Base-by-base conservation (phyloP, 1,140 invertebrate species). In the Drosophila saltans region DNA sequence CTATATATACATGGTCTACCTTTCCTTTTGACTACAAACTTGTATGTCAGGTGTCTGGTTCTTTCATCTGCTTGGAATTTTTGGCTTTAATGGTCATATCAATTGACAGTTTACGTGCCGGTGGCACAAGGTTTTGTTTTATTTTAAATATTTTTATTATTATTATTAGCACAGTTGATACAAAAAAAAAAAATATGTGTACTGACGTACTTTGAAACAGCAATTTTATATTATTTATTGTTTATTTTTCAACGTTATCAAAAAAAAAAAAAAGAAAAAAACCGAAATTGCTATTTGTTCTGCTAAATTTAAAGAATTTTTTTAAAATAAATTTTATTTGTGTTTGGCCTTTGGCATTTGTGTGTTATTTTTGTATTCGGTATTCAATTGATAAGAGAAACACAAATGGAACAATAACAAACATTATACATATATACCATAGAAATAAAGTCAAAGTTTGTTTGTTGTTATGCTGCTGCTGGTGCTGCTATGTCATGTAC, bases 131-230 rank as follows among this genome's bases (percentile, higher is more conserved):
- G 80, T 36, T 82, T 63, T 75, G 26, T 52, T 26, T 26, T 52
- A 10, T 10, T 52, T 26, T 24, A 24, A 8, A 24, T 48, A 48
- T 16, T 16, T 16, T 45, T 2, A 16, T 8, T 75, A 36, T 2
- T 82, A 71, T 82, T 82, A 82, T 82, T 82, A 82, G 72, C 80
- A 75, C 72, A 58, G 58, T 69, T 72, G 64, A 26, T 61, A 55
- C 60, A 28, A 56, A 66, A 66, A 43, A 16, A 16, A 16, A 16
- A 16, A 16, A 16, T 16, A 16, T 67, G 65, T 24, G 64, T 75
- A 69, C 65, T 85, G 81, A 85, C 81, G 81, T 72, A 85, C 81
- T 81, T 78, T 69, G 69, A 11, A 62, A 45, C 55, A 57, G 28
- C 45, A 30, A 30, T 30, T 28, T 60, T 26, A 57, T 57, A 26